Conservation (phyloP, 2,888 invertebrate genomes). For the Mythimna vitellina region DNA sequence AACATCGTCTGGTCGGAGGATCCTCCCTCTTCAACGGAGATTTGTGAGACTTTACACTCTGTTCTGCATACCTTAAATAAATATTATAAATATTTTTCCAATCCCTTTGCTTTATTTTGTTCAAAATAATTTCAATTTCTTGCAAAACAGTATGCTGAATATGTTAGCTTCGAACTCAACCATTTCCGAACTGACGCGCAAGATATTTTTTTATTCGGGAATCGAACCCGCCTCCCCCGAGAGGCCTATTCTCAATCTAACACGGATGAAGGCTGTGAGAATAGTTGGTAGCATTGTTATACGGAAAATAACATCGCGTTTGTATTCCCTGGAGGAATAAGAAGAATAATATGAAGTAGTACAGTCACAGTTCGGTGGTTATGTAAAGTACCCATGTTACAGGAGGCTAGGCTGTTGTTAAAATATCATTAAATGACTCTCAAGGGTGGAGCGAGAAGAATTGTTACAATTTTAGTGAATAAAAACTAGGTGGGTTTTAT, state of each 20-base stretch:
- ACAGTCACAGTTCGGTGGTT: background rate
- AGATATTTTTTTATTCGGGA: slow-evolving; percentile 53
- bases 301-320: slow-evolving; percentile 18
- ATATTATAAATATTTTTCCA: no score
- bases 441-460: no score
- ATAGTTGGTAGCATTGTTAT: slow-evolving; percentile 34
- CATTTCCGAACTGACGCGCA: slow-evolving; percentile 27
- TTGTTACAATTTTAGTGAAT: no score
- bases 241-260: slow-evolving; percentile 57
- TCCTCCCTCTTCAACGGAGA: no score
- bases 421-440: no score
- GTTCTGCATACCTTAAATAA: no score
- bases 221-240: slow-evolving; percentile 56
- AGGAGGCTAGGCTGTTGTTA: background rate
- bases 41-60: no score
- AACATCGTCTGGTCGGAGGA: no score
- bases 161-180: slow-evolving; percentile 31
- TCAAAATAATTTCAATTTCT: background rate
- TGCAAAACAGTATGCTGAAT: background rate
- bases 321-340: background rate
- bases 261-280: slow-evolving; percentile 29
- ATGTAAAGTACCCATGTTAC: background rate
- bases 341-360: background rate
- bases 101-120: no score
- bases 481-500: no score